phyloP scores from a whole-genome alignment of 2,113 vertebrate genomes.

The Dermatemys mawii region DNA sequence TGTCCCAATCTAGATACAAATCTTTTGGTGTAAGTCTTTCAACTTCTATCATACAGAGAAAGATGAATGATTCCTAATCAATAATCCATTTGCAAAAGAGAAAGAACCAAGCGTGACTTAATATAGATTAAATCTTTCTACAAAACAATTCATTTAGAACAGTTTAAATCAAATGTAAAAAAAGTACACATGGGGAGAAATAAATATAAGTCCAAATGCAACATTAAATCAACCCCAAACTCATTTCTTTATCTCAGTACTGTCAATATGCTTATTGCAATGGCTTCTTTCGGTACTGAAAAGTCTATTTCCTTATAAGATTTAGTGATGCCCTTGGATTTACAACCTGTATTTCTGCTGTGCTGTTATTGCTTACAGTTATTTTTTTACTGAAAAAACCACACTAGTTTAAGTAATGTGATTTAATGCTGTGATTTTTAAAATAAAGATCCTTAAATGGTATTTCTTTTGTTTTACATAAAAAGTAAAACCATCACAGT shows the following conservation, averaged over 20 bases:
- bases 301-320: background rate
- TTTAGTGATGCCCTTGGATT: background rate
- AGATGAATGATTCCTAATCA: background rate
- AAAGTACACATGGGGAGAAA: background rate
- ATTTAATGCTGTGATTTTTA: background rate
- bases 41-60: background rate
- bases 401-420: background rate
- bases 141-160: background rate
- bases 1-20: background rate
- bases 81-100: background rate
- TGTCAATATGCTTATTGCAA: background rate
- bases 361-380: background rate
- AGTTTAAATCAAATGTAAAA: background rate
- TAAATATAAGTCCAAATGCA: background rate
- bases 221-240: background rate
- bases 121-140: background rate
- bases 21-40: background rate
- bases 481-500: background rate
- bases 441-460: background rate
- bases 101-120: background rate
- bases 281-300: background rate
- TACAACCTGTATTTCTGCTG: background rate
- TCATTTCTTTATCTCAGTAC: background rate
- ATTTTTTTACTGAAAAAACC: conserved; percentile 24
- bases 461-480: background rate